Evolutionary conservation across 2,888 invertebrate genomes (phyloP).

Genomic region (Atethmia centrago): DNA sequence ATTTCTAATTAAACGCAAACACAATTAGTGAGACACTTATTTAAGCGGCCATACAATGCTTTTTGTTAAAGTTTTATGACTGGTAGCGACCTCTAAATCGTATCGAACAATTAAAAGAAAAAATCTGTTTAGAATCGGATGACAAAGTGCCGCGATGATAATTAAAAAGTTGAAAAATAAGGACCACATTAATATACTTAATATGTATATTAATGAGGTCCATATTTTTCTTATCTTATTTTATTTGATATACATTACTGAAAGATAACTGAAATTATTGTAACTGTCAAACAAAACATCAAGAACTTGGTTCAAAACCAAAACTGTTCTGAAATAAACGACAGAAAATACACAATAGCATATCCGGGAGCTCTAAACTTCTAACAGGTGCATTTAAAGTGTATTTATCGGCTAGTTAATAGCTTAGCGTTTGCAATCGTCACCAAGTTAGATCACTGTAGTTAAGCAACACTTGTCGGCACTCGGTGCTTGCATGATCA

Average conservation of each 20-base stretch:
- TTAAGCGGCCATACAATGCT: too few relatives aligned
- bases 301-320: background rate
- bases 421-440: constrained; percentile 39
- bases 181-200: too few relatives aligned
- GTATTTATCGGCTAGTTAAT: constrained; percentile 31
- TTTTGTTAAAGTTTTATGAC: too few relatives aligned
- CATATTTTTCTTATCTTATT: too few relatives aligned
- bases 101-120: too few relatives aligned
- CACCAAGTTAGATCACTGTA: constrained; percentile 57
- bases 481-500: constrained; percentile 57
- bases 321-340: constrained; percentile 13
- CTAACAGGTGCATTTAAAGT: constrained; percentile 25
- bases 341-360: constrained; percentile 22
- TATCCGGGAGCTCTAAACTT: constrained; percentile 6
- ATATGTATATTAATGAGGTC: too few relatives aligned
- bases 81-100: too few relatives aligned
- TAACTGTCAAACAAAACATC: background rate
- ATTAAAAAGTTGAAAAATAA: too few relatives aligned
- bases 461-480: constrained; percentile 53
- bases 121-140: too few relatives aligned
- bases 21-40: too few relatives aligned
- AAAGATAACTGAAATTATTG: background rate
- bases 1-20: too few relatives aligned
- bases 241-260: constrained; percentile 2
- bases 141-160: too few relatives aligned